Conservation (phyloP, 2,888 invertebrate species). For the Drosophila rubida region DNA sequence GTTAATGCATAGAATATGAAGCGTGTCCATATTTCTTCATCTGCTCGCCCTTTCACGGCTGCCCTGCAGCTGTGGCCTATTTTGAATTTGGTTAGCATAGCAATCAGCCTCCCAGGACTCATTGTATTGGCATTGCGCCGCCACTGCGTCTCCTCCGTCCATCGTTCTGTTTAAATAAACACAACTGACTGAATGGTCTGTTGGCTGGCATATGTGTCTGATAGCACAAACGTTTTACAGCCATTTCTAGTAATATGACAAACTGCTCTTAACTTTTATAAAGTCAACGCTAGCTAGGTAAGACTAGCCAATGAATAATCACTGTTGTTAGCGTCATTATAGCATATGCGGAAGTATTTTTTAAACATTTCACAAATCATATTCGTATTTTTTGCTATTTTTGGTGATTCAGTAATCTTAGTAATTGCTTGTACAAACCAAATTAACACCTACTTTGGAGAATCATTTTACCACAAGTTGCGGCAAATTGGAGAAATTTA, state of each 20-base stretch:
- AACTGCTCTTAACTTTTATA: too few relatives aligned
- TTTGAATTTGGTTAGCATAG: slow-evolving; percentile 29
- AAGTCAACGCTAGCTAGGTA: background rate
- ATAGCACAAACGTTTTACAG: too few relatives aligned
- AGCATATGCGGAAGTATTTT: background rate
- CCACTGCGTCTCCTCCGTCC: background rate
- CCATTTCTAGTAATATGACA: too few relatives aligned
- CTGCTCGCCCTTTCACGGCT: background rate
- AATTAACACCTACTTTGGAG: too few relatives aligned
- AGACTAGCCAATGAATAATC: background rate
- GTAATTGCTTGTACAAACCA: too few relatives aligned
- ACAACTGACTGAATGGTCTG: background rate
- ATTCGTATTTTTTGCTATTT: too few relatives aligned
- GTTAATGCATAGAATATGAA: slow-evolving; percentile 74
- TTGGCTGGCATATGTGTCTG: background rate
- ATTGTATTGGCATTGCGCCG: slow-evolving; percentile 18
- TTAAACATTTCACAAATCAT: background rate
- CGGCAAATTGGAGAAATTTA: too few relatives aligned
- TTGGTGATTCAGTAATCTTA: too few relatives aligned
- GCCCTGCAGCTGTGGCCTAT: slow-evolving; percentile 54
- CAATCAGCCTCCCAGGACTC: slow-evolving; percentile 30
- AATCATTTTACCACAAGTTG: too few relatives aligned
- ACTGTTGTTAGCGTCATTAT: background rate
- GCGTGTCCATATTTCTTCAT: slow-evolving; percentile 24
- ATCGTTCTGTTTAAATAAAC: slow-evolving; percentile 6